Conservation (phyloP, 2,797 vertebrate genomes). For the Hephaestus fuliginosus region DNA sequence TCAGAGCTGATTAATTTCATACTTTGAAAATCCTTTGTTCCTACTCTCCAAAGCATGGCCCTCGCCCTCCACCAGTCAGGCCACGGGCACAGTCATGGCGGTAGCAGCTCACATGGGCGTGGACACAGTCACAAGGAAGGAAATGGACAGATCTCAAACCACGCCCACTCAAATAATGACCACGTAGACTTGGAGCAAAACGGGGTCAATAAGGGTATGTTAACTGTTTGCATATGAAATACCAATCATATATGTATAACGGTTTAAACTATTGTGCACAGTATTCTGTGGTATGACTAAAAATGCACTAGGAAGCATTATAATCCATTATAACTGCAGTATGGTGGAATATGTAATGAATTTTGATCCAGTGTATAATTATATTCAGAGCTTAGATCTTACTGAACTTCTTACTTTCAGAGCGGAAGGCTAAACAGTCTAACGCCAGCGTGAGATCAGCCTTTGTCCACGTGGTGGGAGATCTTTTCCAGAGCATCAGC, state of each 20-base stretch:
- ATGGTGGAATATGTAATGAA: slow-evolving; percentile 22
- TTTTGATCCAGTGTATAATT: slow-evolving; percentile 10
- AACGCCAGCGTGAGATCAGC: slow-evolving; percentile 92
- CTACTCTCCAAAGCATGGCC: slow-evolving; percentile 83
- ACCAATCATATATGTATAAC: slow-evolving; percentile 22
- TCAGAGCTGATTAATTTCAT: background rate
- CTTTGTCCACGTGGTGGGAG: slow-evolving; percentile 92
- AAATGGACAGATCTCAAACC: slow-evolving; percentile 30
- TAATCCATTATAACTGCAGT: slow-evolving; percentile 19
- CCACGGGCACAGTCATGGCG: slow-evolving; percentile 79
- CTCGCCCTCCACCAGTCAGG: slow-evolving; percentile 88
- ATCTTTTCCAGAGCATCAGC: slow-evolving; percentile 93
- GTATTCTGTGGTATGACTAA: background rate
- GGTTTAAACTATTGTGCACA: background rate
- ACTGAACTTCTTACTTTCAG: slow-evolving; percentile 31
- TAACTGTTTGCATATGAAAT: too few relatives aligned
- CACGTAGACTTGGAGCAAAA: slow-evolving; percentile 58
- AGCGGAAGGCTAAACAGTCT: slow-evolving; percentile 69
- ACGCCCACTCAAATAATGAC: background rate
- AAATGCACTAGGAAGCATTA: background rate
- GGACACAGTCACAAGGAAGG: slow-evolving; percentile 39
- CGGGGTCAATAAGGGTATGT: slow-evolving; percentile 30
- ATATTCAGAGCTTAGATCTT: background rate
- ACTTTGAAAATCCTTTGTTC: slow-evolving; percentile 8
- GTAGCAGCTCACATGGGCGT: slow-evolving; percentile 34